Evolutionary conservation across 2,113 vertebrate genomes (phyloP), one percentile per base, ranked within the genome.

Genomic region (Anarrhichthys ocellatus): DNA sequence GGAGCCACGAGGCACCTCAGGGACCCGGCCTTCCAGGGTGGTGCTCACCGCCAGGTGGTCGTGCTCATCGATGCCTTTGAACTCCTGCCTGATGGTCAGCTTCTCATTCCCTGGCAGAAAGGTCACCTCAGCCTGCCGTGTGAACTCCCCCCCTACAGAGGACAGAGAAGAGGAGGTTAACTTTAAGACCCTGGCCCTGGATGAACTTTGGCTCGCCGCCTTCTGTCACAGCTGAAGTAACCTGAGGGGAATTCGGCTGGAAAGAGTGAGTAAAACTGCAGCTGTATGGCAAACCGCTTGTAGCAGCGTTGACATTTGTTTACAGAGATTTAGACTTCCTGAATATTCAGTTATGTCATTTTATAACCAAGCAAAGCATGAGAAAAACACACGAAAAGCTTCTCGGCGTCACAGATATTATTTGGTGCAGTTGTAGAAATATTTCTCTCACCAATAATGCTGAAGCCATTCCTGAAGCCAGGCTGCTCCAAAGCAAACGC

Each of bases 401-500:
- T 2, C 36, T 3, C 22, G 40, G n/a, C 22, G 9, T 83, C 24
- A 61, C 11, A 27, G 2, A 73, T 3, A 15, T 27, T 70, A 17
- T 1, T 27, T 32, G 0, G 15, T 18, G 34, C 27, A 44, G 27
- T 58, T 7, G 24, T 14, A 22, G 1, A 46, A 56, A 27, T 34
- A 2, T 27, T 73, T 62, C 68, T 78, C 54, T 96, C 94, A 99
- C 98, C 98, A 0, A 97, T 96, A 87, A 97, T 82, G 64, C 97
- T 97, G 94, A 99, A 99, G 81, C 98, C 98, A 9, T 99, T 99
- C 92, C 95, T 95, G 88, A 96, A 97, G 76, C 96, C 96, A 0
- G 97, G 96, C 66, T 98, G 97, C 83, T 99, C 96, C 87, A 99
- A 96, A 4, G 98, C 97, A 83, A 99, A 99, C 84, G 97, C 97